Evolutionary conservation across 2,797 vertebrate genomes (phyloP), one percentile per base, ranked within the genome.

Genomic region (Naso thynnoides): DNA sequence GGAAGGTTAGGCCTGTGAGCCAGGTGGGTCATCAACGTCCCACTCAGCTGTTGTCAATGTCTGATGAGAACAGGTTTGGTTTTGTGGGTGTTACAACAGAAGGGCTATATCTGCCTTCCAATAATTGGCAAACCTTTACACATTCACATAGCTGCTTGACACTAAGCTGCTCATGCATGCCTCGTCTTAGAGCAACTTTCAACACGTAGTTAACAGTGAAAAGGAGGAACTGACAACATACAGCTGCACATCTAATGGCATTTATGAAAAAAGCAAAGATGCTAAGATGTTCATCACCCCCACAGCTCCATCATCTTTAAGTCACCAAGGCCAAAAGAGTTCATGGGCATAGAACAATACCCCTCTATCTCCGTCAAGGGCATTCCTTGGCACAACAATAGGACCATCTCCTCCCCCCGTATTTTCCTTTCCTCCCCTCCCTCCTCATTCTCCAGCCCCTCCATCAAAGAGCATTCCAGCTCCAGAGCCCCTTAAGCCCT

Each of bases 381-480:
- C 92, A 93, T 92, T 93, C 89, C 90, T 93, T 92, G 92, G 92
- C 90, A 92, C 89, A 92, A 93, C 91, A 93, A 92, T 92, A 86
- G 89, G 91, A 85, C 87, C 81, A 82, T 86, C 89, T 78, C 84
- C 71, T 55, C 85, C 79, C 85, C 79, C 82, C 80, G 72, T 92
- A 92, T 92, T 93, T 93, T 92, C 91, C 91, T 92, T 90, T 87
- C 87, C 88, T 86, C 89, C 92, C 89, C 91, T 87, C 91, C 90
- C 90, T 88, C 88, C 84, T 85, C 88, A 88, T 92, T 89, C 91
- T 91, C 76, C 89, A 81, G 70, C 86, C 88, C 86, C 81, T 90
- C 92, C 90, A 93, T 94, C 93, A 94, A 93, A 93, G 92, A 89
- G 89, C 91, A 94, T 93, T 92, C 92, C 93, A 91, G 86, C 87